Percentiles rank a stretch among this genome's conserved stretches.
These are phyloP conservation scores for Sylvia atricapilla DNA, from an alignment of 2,113 vertebrate genomes.

Conservation along the genomic window DNA sequence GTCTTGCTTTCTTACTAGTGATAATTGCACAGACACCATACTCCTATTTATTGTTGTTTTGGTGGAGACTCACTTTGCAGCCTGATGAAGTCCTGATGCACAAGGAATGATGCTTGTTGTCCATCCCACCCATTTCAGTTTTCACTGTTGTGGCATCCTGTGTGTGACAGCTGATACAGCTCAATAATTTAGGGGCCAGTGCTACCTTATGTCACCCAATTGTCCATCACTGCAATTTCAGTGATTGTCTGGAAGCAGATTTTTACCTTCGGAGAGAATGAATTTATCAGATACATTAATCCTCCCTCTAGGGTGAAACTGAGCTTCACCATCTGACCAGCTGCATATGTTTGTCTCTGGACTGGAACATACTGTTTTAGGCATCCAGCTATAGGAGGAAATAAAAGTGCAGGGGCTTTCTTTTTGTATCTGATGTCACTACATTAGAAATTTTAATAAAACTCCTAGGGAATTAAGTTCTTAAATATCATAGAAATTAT, in stretches of 20 bases:
- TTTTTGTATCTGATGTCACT: background rate
- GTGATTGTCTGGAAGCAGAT: background rate
- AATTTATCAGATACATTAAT: constrained; percentile 11
- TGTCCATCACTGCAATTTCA: background rate
- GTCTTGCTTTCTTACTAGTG: background rate
- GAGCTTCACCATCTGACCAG: background rate
- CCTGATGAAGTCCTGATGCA: background rate
- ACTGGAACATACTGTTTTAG: background rate
- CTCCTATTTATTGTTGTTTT: background rate
- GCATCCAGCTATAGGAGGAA: background rate
- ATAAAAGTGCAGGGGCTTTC: background rate
- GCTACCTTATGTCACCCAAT: background rate
- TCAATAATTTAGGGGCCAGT: background rate
- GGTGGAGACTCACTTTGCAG: background rate
- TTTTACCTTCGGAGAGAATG: background rate
- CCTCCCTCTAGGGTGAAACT: background rate
- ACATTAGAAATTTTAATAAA: background rate
- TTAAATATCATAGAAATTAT: background rate
- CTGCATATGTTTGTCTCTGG: background rate
- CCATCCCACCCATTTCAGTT: background rate
- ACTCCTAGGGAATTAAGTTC: background rate
- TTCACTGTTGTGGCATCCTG: background rate
- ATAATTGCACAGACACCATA: background rate
- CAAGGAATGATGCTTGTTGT: background rate
- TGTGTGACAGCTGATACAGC: background rate